A percentile compares a stretch with the other conserved stretches of the same genome.
phyloP scores from a whole-genome alignment of 35 echinoderm and acorn worm genomes.

The Acanthaster planci region DNA sequence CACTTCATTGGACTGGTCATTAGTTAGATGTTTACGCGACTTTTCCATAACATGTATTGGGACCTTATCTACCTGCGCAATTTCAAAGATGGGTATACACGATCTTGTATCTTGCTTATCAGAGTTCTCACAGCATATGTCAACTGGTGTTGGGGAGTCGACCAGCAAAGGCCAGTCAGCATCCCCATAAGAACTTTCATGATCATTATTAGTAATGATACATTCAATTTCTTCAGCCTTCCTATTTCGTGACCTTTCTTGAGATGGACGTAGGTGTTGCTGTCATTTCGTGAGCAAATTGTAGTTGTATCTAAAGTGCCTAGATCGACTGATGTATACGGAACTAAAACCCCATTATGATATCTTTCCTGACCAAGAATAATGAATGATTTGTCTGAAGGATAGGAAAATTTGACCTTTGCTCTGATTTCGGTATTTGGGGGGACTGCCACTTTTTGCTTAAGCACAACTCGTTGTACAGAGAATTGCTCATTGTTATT shows the following conservation, averaged over 20 bases:
- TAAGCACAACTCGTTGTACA: background rate
- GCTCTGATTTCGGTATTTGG: background rate
- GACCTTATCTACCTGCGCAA: background rate
- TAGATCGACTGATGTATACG: background rate
- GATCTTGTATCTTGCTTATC: no score
- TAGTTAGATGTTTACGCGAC: background rate
- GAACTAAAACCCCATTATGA: background rate
- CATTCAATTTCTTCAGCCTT: slow-evolving; percentile 11
- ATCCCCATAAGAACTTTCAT: background rate
- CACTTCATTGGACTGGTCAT: background rate
- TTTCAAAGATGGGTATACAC: no score
- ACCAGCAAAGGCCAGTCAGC: background rate
- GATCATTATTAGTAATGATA: no score
- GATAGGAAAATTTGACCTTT: background rate
- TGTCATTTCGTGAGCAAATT: background rate
- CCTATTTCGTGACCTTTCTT: background rate
- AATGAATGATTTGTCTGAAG: background rate
- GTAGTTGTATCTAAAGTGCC: background rate
- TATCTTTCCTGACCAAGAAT: background rate
- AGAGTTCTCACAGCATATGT: no score
- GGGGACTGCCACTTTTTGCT: background rate
- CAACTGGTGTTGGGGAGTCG: background rate
- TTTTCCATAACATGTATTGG: background rate
- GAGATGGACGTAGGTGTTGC: background rate
- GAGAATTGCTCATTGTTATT: background rate